Evolutionary conservation across 2,797 vertebrate species (phyloP).

Genomic region (Nothura maculosa): DNA sequence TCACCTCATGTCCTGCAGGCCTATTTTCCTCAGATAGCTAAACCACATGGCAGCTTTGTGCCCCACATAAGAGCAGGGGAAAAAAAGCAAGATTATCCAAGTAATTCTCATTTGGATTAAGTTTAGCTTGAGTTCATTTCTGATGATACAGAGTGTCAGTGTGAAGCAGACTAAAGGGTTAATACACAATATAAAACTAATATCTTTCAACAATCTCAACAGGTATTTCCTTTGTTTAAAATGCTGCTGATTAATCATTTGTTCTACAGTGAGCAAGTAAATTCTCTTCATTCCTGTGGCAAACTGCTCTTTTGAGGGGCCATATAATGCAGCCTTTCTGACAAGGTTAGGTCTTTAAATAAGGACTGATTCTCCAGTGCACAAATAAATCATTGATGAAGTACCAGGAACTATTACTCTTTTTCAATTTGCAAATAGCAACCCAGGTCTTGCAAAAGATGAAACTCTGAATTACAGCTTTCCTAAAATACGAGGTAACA

Average conservation of each 20-base stretch:
- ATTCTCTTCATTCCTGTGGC: not conserved
- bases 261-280: not conserved
- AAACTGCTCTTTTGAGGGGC: not conserved
- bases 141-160: not conserved
- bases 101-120: not conserved
- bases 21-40: not conserved
- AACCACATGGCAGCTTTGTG: not conserved
- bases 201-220: too few species aligned
- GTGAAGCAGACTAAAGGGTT: not conserved
- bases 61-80: not conserved
- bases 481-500: not conserved
- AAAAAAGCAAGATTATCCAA: not conserved
- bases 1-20: not conserved
- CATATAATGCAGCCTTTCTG: not conserved
- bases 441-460: not conserved
- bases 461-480: fast-evolving
- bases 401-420: not conserved
- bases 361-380: not conserved
- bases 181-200: not conserved
- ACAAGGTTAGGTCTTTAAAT: not conserved
- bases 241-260: not conserved
- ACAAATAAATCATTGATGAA: not conserved
- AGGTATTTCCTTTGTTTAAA: not conserved
- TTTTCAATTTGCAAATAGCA: not conserved
- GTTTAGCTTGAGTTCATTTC: not conserved